Conservation (phyloP, 2,888 invertebrate species). For the Apodemia mormo region DNA sequence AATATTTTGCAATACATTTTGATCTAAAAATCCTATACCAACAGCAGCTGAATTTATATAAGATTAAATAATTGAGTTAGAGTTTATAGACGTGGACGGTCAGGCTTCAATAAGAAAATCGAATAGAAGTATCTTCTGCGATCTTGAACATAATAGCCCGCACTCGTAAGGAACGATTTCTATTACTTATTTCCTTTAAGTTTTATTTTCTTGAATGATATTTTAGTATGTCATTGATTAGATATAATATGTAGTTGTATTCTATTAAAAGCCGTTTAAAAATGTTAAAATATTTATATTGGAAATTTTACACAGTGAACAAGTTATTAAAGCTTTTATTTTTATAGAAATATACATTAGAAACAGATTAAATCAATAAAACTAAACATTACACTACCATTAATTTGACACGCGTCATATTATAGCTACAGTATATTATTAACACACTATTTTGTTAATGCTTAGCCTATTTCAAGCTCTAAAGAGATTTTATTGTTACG, state of each 20-base stretch:
- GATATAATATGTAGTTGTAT: neutral
- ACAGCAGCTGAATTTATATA: constrained; percentile 6
- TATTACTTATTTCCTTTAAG: constrained; percentile 48
- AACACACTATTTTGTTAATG: too few relatives aligned
- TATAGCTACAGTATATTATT: too few relatives aligned
- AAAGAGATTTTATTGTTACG: too few relatives aligned
- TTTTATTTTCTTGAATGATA: constrained; percentile 5
- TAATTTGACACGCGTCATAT: too few relatives aligned
- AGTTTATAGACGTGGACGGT: constrained; percentile 11
- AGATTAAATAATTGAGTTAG: constrained; percentile 11
- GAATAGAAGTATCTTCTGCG: constrained; percentile 9
- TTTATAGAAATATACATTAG: too few relatives aligned
- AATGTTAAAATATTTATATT: too few relatives aligned
- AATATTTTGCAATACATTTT: constrained; percentile 3
- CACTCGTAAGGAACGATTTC: constrained; percentile 65
- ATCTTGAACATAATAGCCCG: constrained; percentile 54
- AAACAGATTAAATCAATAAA: too few relatives aligned
- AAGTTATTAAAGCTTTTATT: too few relatives aligned
- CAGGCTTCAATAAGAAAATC: constrained; percentile 14
- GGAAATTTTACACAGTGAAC: too few relatives aligned
- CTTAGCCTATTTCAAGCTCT: too few relatives aligned
- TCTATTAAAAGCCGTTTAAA: too few relatives aligned
- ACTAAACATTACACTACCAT: too few relatives aligned
- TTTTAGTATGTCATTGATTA: constrained; percentile 11
- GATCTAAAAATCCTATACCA: neutral